Conservation (phyloP, 2,888 invertebrate species). For the Litoditis marina region DNA sequence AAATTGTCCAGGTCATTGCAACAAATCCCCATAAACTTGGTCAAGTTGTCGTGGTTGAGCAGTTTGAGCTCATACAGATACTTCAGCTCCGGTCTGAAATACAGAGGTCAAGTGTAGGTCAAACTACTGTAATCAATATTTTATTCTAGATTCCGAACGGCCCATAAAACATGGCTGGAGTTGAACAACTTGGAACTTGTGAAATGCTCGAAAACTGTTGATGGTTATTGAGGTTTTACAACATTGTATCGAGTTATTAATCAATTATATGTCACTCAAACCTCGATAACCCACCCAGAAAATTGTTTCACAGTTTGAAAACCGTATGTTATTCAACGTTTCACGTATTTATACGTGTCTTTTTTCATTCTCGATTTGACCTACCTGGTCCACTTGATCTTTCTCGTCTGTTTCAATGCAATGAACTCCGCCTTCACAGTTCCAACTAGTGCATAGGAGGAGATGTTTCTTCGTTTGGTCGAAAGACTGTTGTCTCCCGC, state of each 20-base stretch:
- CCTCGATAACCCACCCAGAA: too few species aligned
- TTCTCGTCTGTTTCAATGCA: conserved; percentile 38
- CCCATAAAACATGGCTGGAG: too few species aligned
- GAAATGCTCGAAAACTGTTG: too few species aligned
- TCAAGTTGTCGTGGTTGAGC: conserved; percentile 56
- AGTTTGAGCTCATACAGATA: conserved; percentile 51
- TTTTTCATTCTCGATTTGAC: background rate
- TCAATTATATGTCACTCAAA: too few species aligned
- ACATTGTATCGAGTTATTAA: too few species aligned
- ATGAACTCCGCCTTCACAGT: conserved; percentile 54
- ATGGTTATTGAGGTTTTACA: too few species aligned
- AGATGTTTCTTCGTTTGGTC: conserved; percentile 27
- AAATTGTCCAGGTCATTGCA: conserved; percentile 52
- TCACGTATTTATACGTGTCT: too few species aligned
- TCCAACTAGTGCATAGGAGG: conserved; percentile 51
- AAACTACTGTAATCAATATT: too few species aligned
- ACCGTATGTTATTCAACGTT: too few species aligned
- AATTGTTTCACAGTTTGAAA: too few species aligned
- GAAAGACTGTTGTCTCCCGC: conserved; percentile 19
- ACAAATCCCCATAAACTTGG: conserved; percentile 49
- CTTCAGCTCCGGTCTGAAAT: conserved; percentile 36
- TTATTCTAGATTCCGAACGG: too few species aligned
- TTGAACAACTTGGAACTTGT: too few species aligned
- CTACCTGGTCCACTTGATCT: conserved; percentile 45
- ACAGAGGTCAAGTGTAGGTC: background rate